A percentile compares a stretch with the other conserved stretches of the same genome.
Conservation (phyloP, 2,888 invertebrate species). For the Drosophila anceps region DNA sequence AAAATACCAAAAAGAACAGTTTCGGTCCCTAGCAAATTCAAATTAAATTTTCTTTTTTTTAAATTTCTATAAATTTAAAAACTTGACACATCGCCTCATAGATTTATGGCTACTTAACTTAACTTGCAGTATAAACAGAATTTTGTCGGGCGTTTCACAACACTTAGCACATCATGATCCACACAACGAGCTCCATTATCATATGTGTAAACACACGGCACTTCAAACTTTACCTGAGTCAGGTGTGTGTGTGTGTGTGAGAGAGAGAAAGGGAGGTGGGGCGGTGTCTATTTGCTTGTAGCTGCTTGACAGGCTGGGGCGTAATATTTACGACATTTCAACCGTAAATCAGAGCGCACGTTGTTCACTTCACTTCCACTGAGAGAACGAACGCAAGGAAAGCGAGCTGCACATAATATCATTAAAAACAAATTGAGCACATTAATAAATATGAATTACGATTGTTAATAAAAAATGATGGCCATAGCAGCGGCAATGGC, state of each 20-base stretch:
- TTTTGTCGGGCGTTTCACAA: constrained; percentile 11
- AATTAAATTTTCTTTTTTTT: background rate
- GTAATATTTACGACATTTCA: constrained; percentile 46
- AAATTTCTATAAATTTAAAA: background rate
- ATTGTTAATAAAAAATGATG: constrained; percentile 69
- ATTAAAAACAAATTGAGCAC: constrained; percentile 75
- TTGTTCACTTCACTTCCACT: constrained; percentile 29
- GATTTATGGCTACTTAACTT: constrained; percentile 26
- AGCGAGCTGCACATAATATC: constrained; percentile 44
- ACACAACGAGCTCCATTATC: constrained; percentile 39
- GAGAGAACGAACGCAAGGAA: background rate
- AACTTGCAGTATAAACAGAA: constrained; percentile 29
- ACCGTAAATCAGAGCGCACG: constrained; percentile 46
- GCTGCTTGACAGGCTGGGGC: constrained; percentile 22
- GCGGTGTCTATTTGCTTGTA: constrained; percentile 4
- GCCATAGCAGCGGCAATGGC: constrained; percentile 23
- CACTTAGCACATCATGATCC: constrained; percentile 22
- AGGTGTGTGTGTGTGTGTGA: background rate
- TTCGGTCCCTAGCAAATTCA: background rate
- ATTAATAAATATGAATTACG: constrained; percentile 76
- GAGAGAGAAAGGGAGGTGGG: background rate
- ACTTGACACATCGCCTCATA: constrained; percentile 1
- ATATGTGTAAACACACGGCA: constrained; percentile 44
- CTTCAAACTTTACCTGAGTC: constrained; percentile 33
- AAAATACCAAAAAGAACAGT: background rate